A percentile compares a stretch with the other conserved stretches of the same genome.
Evolutionary conservation across 2,113 vertebrate species (phyloP).

Genomic region (Serinus canaria): DNA sequence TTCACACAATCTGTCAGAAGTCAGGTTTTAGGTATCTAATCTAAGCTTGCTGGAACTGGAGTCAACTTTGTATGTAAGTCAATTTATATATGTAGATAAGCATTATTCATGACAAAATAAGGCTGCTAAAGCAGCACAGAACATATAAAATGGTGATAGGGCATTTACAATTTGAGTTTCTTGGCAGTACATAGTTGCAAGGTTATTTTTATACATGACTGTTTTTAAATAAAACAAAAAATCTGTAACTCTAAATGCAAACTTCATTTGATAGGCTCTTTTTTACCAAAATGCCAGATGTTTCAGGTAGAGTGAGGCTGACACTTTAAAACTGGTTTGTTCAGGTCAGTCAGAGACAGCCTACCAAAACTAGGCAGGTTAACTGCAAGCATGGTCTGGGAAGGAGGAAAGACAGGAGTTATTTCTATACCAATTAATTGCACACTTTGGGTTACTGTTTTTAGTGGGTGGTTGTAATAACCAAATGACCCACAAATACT

Average conservation of each 20-base stretch:
- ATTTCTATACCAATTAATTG: not conserved
- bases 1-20: not conserved
- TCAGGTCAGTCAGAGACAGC: not conserved
- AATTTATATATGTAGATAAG: not conserved
- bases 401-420: not conserved
- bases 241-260: not conserved
- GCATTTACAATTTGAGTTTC: not conserved
- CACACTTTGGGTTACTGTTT: not conserved
- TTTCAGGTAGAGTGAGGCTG: not conserved
- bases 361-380: not conserved
- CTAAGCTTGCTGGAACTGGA: not conserved
- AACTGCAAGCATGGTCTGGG: not conserved
- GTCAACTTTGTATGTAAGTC: not conserved
- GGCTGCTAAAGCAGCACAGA: constrained; percentile 3
- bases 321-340: not conserved
- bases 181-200: not conserved
- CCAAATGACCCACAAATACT: not conserved
- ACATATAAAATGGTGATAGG: constrained; percentile 10
- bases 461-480: not conserved
- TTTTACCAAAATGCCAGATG: not conserved
- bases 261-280: not conserved
- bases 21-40: not conserved
- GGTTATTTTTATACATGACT: constrained; percentile 28
- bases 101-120: not conserved
- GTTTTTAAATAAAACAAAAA: not conserved